Evolutionary conservation across 2,113 vertebrate genomes (phyloP), one percentile per base, ranked within the genome.

Genomic region (Cepphus grylle): DNA sequence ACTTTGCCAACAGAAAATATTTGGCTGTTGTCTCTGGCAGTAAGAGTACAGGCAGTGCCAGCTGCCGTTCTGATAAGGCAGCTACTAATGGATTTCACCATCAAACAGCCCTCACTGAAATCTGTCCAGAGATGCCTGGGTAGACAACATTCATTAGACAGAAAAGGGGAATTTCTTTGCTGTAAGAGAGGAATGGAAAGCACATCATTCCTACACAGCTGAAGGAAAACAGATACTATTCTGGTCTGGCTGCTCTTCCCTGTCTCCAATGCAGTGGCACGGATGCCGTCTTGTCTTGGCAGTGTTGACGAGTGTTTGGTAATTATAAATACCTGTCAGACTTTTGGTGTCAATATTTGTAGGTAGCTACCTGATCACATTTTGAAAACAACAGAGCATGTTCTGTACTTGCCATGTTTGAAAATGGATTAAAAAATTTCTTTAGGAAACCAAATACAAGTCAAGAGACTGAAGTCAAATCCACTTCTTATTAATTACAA

Each of bases 11-110:
- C 29, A 78, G 50, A 71, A 90, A 85, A 69, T 45, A 81, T 56
- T 88, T 96, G 94, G 89, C 96, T 96, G 74, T 74, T 87, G 40
- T 70, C 25, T 90, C 67, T 96, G 85, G 88, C 92, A 92, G 71
- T 22, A 43, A 65, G 34, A 19, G 71, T 32, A 82, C 17, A 81
- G 66, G 73, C 49, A 82, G 53, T 90, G 85, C 93, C 79, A 94
- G 71, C 92, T 96, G 82, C 88, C 23, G 2, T 45, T 83, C 3
- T 16, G 92, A 86, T 81, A 67, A 92, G 90, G 58, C 92, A 96
- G 78, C 83, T 88, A 96, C 88, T 88, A 91, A 90, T 89, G 78
- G 84, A 93, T 85, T 91, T 95, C 66, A 90, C 78, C 87, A 94
- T 72, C 78, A 90, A 91, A 85, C 70, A 88, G 27, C 50, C 42